Conservation (phyloP, 23 tunicate genomes). For the Corella eumyota region DNA sequence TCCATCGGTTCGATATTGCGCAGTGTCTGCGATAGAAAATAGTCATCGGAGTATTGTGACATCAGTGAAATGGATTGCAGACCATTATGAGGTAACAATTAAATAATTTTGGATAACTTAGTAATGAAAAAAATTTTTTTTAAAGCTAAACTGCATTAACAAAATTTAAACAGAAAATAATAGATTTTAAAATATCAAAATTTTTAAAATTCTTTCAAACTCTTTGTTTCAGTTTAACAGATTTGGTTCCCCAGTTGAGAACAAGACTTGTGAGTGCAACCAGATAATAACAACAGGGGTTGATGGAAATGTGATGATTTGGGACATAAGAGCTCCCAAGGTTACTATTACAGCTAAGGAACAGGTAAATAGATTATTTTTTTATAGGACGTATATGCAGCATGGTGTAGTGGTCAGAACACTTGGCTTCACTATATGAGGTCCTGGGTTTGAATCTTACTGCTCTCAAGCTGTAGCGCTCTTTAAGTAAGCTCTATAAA, state of each 20-base stretch:
- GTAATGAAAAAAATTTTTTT: background rate
- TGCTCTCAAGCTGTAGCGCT: too few relatives aligned
- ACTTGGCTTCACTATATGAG: too few relatives aligned
- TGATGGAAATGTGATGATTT: conserved; percentile 73
- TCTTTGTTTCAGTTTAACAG: conserved; percentile 46
- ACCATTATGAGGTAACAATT: conserved; percentile 64
- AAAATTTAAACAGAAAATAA: background rate
- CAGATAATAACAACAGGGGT: conserved; percentile 79
- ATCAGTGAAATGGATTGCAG: conserved; percentile 82
- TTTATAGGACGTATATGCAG: background rate
- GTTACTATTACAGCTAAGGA: conserved; percentile 14
- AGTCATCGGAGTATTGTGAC: conserved; percentile 77
- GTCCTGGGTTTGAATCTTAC: too few relatives aligned
- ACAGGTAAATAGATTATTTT: conserved; percentile 10
- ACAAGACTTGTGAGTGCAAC: conserved; percentile 30
- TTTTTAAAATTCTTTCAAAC: too few relatives aligned
- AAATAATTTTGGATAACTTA: too few relatives aligned
- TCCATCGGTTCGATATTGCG: conserved; percentile 73
- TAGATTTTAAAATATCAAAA: too few relatives aligned
- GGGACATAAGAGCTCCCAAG: conserved; percentile 89
- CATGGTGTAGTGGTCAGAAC: background rate
- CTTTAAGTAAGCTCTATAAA: too few relatives aligned
- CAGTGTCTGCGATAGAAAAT: conserved; percentile 95
- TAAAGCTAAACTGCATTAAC: background rate
- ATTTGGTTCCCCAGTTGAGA: conserved; percentile 52